Evolutionary conservation across 2,797 vertebrate genomes (phyloP), one percentile per base, ranked within the genome.

Genomic region (Intellagama lesueurii): DNA sequence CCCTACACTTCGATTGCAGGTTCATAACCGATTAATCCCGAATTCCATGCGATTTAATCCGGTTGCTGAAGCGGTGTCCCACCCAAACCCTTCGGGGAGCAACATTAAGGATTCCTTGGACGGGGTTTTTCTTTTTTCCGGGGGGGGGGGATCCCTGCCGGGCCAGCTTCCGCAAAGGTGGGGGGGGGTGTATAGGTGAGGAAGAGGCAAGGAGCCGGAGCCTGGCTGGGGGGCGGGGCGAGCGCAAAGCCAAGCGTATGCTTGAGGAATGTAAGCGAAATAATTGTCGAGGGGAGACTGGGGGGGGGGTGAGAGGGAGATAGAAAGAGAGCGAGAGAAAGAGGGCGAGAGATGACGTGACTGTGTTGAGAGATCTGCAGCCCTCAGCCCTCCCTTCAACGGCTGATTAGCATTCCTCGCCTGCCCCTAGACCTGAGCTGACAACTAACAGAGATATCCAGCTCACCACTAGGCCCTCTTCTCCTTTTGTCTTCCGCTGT

Each of bases 361-460:
- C 77, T 11, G 22, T 44, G 44, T 5, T 47, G 87, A 79, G 91
- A 56, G 68, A 93, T 60, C 49, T 91, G 87, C 91, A 28, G 92
- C 88, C 94, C 92, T 91, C 93, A 88, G 85, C 92, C 87, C 89
- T 68, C 94, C 91, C 87, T 91, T 94, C 93, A 93, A 94, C 96
- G 93, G 95, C 96, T 98, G 97, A 98, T 98, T 98, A 98, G 98
- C 98, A 98, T 98, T 98, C 98, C 96, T 97, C 96, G 96, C 97
- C 97, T 97, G 97, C 97, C 97, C 97, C 97, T 97, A 98, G 97
- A 98, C 98, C 97, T 97, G 96, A 95, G 94, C 97, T 98, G 98
- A 98, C 98, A 98, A 98, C 97, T 98, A 98, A 98, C 98, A 98
- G 98, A 99, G 98, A 98, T 98, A 98, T 98, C 98, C 97, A 98